Conservation (phyloP, 2,113 vertebrate species). For the Aphyosemion australe region DNA sequence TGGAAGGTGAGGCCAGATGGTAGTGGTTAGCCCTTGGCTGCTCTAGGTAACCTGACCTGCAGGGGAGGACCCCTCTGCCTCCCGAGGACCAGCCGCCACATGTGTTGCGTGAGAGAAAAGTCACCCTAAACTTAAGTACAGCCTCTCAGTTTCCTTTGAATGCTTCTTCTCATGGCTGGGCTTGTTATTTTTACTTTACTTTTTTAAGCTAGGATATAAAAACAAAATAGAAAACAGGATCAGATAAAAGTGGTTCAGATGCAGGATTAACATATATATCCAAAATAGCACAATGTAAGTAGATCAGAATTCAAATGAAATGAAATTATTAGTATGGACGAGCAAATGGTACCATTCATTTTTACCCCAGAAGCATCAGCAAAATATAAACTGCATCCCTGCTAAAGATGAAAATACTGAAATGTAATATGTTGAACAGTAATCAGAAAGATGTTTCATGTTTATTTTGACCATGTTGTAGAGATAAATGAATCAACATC, state of each 20-base stretch:
- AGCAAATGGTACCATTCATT: too few relatives aligned
- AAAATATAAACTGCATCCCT: too few relatives aligned
- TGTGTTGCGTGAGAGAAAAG: conserved; percentile 75
- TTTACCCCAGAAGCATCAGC: too few relatives aligned
- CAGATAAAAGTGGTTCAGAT: conserved; percentile 55
- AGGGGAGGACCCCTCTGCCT: conserved; percentile 65
- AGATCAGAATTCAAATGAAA: too few relatives aligned
- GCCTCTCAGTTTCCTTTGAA: conserved; percentile 63
- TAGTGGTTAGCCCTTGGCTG: conserved; percentile 74
- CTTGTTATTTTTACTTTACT: conserved; percentile 53
- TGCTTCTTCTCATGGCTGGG: conserved; percentile 42
- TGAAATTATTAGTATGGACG: too few relatives aligned
- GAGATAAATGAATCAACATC: too few relatives aligned
- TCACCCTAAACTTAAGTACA: conserved; percentile 64
- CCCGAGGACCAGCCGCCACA: conserved; percentile 70
- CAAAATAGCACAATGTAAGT: too few relatives aligned
- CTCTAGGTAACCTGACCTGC: conserved; percentile 72
- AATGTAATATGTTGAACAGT: too few relatives aligned
- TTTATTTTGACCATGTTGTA: too few relatives aligned
- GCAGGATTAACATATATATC: too few relatives aligned
- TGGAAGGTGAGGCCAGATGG: conserved; percentile 74
- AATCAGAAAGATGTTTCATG: too few relatives aligned
- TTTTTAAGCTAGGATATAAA: conserved; percentile 59
- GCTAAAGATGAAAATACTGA: too few relatives aligned
- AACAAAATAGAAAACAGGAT: conserved; percentile 47